phyloP scores from a whole-genome alignment of 2,113 vertebrate genomes.

The Atrichornis clamosus region DNA sequence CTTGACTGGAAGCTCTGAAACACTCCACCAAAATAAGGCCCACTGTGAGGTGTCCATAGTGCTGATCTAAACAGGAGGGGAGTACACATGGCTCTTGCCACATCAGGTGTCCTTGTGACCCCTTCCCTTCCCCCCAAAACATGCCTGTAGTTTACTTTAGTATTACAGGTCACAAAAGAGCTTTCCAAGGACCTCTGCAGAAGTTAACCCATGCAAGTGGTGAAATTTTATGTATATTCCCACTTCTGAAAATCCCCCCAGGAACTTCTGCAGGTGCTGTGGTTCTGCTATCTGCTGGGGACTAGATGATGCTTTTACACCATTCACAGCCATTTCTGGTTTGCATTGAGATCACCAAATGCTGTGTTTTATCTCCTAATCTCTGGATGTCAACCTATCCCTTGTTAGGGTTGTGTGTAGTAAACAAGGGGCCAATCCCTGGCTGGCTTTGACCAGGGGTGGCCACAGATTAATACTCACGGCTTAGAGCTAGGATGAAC shows the following conservation, averaged over 20 bases:
- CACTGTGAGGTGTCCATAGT: fast-evolving
- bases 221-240: background rate
- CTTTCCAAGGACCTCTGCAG: background rate
- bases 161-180: background rate
- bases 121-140: background rate
- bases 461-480: background rate
- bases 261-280: background rate
- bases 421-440: background rate
- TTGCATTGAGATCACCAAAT: background rate
- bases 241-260: background rate
- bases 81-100: background rate
- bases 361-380: background rate
- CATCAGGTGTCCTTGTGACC: background rate
- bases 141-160: background rate
- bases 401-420: background rate
- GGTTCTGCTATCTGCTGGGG: background rate
- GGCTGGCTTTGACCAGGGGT: background rate
- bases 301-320: background rate
- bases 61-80: background rate
- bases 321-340: background rate
- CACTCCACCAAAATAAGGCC: background rate
- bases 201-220: background rate
- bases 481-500: background rate
- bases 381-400: background rate
- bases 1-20: background rate